Evolutionary conservation across 2,888 invertebrate genomes (phyloP).

Genomic region (Sphaeridia pumilis): DNA sequence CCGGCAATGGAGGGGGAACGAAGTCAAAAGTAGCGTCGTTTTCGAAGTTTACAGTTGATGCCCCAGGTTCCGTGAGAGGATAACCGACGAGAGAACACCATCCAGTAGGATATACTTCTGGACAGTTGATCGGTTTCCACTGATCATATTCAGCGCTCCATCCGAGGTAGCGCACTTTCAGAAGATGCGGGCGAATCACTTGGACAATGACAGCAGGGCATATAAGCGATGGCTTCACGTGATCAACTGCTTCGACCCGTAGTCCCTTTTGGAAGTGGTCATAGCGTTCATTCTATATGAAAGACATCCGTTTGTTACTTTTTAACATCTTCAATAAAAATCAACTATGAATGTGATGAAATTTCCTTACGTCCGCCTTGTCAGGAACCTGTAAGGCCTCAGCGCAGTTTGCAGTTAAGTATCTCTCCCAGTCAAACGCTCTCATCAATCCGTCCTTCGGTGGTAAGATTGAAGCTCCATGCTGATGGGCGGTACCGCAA

Average conservation of each 20-base stretch:
- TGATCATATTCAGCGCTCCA: slow-evolving; percentile 7
- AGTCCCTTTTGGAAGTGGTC: background rate
- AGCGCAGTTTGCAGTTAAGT: background rate
- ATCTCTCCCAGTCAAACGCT: background rate
- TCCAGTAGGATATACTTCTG: slow-evolving; percentile 7
- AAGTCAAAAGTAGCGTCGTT: too few species aligned
- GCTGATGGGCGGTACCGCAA: background rate
- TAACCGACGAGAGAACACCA: slow-evolving; percentile 2
- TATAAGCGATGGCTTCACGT: background rate
- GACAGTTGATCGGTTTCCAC: slow-evolving; percentile 3
- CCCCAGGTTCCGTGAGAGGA: background rate
- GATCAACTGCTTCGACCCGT: slow-evolving; percentile 10
- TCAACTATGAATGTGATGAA: too few species aligned
- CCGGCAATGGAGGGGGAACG: too few species aligned
- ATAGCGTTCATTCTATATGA: too few species aligned
- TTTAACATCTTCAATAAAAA: too few species aligned
- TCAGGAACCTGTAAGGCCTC: too few species aligned
- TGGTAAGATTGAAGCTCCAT: background rate
- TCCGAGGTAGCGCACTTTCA: slow-evolving; percentile 8
- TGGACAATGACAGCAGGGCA: slow-evolving; percentile 5
- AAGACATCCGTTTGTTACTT: too few species aligned
- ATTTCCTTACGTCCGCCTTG: too few species aligned
- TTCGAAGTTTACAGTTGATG: background rate
- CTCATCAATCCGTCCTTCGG: background rate
- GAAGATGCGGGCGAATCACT: slow-evolving; percentile 1